Base-by-base conservation (phyloP, 1,140 invertebrate species). In the Bombus pascuorum region DNA sequence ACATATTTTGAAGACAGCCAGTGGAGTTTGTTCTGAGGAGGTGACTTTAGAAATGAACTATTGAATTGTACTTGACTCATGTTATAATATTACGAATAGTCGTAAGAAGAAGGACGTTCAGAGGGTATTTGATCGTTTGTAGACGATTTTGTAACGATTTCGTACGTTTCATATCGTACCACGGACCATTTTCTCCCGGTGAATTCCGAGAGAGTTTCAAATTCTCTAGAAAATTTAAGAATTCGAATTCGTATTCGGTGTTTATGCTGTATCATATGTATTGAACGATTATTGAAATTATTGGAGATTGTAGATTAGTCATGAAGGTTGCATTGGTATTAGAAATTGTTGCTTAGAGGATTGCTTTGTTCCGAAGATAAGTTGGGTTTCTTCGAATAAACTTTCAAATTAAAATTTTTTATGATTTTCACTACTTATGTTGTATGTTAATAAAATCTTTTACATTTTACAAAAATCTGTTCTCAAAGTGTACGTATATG, bases 101-200 rank as follows among this genome's bases (percentile, higher is more conserved):
- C 34, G 68, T 81, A 73, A 53, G 13, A 25, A 37, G 25, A 25
- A 25, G 4, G 12, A n/a, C 3, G 18, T 28, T n/a, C 32, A 3
- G 37, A 34, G 53, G 22, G 8, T 28, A 39, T 59, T 62, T 44
- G 47, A 81, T 81, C 37, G 62, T 79, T 80, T 44, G 39, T 80
- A 85, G 57, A 59, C 76, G 83, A 85, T 85, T 85, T 85, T 85
- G 9, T 85, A 85, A 80, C 83, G 68, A 80, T 85, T 80, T 85
- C 77, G 53, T 80, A 85, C 57, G 32, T 85, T 85, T 84, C 76
- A 57, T 84, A 79, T 84, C 76, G 83, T 77, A 57, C 81, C 59
- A 57, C 12, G 39, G 28, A 47, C 13, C 37, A 18, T n/a, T 66
- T 42, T 15, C 42, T 25, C 22, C 18, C 44, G 47, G 18, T 25